Evolutionary conservation across 2,113 vertebrate genomes (phyloP), one percentile per base, ranked within the genome.

Genomic region (Rhinichthys klamathensis): DNA sequence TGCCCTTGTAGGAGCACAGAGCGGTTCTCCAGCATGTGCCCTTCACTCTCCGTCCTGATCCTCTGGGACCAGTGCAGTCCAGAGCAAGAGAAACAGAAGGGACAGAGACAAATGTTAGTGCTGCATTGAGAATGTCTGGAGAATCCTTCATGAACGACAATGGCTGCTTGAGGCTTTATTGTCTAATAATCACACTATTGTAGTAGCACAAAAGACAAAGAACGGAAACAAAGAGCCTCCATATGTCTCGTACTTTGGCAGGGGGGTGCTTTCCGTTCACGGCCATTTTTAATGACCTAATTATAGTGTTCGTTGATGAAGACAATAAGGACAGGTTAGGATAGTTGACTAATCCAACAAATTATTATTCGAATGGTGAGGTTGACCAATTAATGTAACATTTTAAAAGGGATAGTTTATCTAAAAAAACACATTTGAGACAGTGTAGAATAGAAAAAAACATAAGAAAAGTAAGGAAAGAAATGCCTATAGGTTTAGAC

Each of bases 1-100:
- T 90, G 86, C 87, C 90, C 89, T 89, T 91, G 89, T 76, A 80
- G 84, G 54, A 67, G 83, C 86, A 83, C 30, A 30, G 27, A 80
- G 87, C 84, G 83, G 54, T 86, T 84, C 83, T 80, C 84, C 86
- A 91, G 88, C 90, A 87, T 87, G 85, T 89, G 88, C 83, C 87
- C 80, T 82, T 61, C 5, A 54, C 63, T 74, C 46, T 73, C 44
- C 16, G 25, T 35, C 30, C 38, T 18, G 65, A 63, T 58, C 85
- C 82, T 84, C 78, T 35, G 61, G 79, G 84, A 86, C 54, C 73
- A 80, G 46, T 23, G 18, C 9, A 13, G 69, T 51, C 46, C 69
- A 88, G 67, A 86, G 56, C 0, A 46, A 46, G 49, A 83, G 56
- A 58, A 80, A 83, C 23, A 46, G 60, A 76, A n/a, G 23, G 63